Evolutionary conservation across 1,140 invertebrate species (phyloP), one percentile per base, ranked within the genome.

Genomic region (Drosophila miranda): DNA sequence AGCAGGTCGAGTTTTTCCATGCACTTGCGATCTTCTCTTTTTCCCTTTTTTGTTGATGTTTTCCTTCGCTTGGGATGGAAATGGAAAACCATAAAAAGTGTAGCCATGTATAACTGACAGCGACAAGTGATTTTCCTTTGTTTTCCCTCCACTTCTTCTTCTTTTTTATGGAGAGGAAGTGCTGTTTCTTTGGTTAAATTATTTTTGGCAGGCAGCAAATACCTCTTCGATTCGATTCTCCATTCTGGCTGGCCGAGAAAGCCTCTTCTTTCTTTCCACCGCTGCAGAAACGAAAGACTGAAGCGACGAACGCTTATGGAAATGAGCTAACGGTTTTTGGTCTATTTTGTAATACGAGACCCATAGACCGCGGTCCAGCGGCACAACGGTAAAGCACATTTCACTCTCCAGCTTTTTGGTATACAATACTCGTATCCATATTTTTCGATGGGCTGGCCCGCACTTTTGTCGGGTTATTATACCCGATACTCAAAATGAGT

Each of bases 11-110:
- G 71, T 81, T 78, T 77, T 79, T 79, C 56, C 70, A 64, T 56
- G 34, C 77, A 78, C 75, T 76, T 75, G 77, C 64, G 77, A 77
- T 68, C 30, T 60, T 68, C 56, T 56, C 38, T 41, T 44, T 59
- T 59, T 46, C 13, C 45, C 45, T 48, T 9, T 16, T 41, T 66
- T 52, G 63, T 43, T 38, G 34, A 38, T 46, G 56, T 16, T 50
- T 70, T 67, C 38, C 43, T 66, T 64, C 30, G 58, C 38, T 66
- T 26, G 26, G 52, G 19, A 49, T 46, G 51, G 54, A 30, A 49
- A 57, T n/a, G 53, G 49, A 84, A 86, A 84, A 73, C 49, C 62
- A 81, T 86, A 75, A 83, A 82, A 82, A 83, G 67, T 52, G 59
- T 63, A 56, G 56, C 49, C 56, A 55, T 28, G 14, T 49, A 21